Conservation (phyloP, 2,888 invertebrate genomes). For the Caenorhabditis drosophilae region DNA sequence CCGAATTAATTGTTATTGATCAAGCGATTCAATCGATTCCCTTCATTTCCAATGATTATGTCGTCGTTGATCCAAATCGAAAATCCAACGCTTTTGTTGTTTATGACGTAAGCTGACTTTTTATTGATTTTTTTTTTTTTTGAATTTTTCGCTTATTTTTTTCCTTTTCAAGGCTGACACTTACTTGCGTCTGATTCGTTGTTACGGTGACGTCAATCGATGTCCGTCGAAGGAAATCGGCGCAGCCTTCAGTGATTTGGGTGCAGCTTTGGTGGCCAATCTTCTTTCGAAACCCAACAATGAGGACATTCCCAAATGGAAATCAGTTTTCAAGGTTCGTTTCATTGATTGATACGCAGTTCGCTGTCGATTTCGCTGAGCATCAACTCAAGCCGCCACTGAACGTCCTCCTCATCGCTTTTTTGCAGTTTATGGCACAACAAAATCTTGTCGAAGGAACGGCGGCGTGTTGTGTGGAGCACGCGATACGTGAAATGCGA, state of each 20-base stretch:
- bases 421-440: conserved; percentile 44
- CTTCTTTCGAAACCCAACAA: conserved; percentile 33
- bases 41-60: conserved; percentile 44
- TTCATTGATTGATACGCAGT: no score
- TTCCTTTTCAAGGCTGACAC: conserved; percentile 35
- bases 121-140: background rate
- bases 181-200: conserved; percentile 46
- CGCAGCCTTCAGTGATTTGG: conserved; percentile 42
- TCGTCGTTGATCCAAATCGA: conserved; percentile 44
- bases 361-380: no score
- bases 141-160: background rate
- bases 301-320: conserved; percentile 43
- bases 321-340: conserved; percentile 39
- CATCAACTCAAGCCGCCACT: no score
- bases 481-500: conserved; percentile 43
- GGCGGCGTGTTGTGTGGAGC: conserved; percentile 46
- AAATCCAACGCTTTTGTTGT: conserved; percentile 50
- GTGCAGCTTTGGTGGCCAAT: conserved; percentile 40
- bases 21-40: conserved; percentile 33
- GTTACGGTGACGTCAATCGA: conserved; percentile 28
- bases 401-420: no score
- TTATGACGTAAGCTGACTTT: conserved; percentile 42
- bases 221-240: conserved; percentile 46
- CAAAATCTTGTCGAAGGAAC: conserved; percentile 41
- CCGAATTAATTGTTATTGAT: conserved; percentile 24